Evolutionary conservation across 1,140 invertebrate species (phyloP).

Genomic region (Heliconius congener): DNA sequence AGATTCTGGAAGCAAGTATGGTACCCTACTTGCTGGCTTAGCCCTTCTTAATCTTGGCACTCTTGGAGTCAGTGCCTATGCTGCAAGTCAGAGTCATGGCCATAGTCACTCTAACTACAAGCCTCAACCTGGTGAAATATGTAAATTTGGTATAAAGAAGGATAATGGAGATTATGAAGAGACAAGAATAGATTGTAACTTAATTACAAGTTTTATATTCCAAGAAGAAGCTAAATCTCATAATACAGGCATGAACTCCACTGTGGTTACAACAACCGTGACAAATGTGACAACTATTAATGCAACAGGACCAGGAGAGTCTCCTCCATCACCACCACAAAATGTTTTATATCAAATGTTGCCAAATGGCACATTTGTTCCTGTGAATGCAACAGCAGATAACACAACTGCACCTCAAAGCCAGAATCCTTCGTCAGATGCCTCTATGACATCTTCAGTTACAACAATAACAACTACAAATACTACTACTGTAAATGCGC

Average conservation of each 20-base stretch:
- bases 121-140: slow-evolving; percentile 63
- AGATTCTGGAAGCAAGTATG: slow-evolving; percentile 74
- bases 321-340: slow-evolving; percentile 17
- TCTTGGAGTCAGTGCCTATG: slow-evolving; percentile 60
- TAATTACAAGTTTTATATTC: slow-evolving; percentile 70
- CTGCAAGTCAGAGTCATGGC: slow-evolving; percentile 46
- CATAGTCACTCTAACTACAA: slow-evolving; percentile 51
- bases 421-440: slow-evolving; percentile 36
- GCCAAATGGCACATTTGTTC: slow-evolving; percentile 67
- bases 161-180: slow-evolving; percentile 74
- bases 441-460: slow-evolving; percentile 55
- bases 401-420: slow-evolving; percentile 44
- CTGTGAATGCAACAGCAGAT: slow-evolving; percentile 47
- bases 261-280: slow-evolving; percentile 55
- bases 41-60: slow-evolving; percentile 72
- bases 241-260: slow-evolving; percentile 53
- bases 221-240: slow-evolving; percentile 55
- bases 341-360: slow-evolving; percentile 56
- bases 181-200: slow-evolving; percentile 70
- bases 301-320: slow-evolving; percentile 27
- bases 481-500: slow-evolving; percentile 66
- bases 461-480: slow-evolving; percentile 64
- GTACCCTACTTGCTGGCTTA: slow-evolving; percentile 66
- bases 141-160: slow-evolving; percentile 69
- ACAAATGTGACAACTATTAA: slow-evolving; percentile 66